phyloP scores from a whole-genome alignment of 2,113 vertebrate genomes.

The Condylura cristata region DNA sequence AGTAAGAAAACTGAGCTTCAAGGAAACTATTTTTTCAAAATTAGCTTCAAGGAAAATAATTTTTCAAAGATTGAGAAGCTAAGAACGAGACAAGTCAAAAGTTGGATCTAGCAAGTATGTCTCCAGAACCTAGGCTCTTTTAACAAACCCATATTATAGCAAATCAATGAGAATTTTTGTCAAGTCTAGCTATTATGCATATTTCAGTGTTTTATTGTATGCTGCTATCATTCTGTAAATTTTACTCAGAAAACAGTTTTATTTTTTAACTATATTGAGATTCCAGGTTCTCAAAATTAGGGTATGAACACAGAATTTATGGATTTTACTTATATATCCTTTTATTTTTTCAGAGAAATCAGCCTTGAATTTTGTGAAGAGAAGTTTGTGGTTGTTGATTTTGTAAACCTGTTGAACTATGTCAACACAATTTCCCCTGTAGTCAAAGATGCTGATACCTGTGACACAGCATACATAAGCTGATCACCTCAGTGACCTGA shows the following conservation, averaged over 20 bases:
- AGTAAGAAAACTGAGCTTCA: neutral
- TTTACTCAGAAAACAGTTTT: neutral
- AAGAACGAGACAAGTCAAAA: neutral
- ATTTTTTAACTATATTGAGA: neutral
- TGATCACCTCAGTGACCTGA: neutral
- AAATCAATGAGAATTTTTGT: neutral
- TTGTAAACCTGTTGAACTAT: neutral
- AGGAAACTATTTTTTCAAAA: no score
- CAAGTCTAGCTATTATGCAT: neutral
- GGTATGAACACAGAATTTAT: neutral
- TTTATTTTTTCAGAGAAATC: neutral
- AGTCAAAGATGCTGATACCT: neutral
- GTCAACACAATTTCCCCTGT: neutral
- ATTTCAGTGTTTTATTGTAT: neutral
- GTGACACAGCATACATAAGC: neutral
- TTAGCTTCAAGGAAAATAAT: neutral
- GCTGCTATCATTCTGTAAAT: neutral
- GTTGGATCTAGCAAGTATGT: neutral
- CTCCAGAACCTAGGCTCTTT: neutral
- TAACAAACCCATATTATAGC: neutral
- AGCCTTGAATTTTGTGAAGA: neutral
- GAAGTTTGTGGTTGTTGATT: neutral
- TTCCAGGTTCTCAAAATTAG: constrained; percentile 40
- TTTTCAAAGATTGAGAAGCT: neutral
- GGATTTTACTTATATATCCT: neutral